These are phyloP conservation scores for Sceliomorpha sp. DNA, from an alignment of 2,888 invertebrate species.

Conservation along the genomic window DNA sequence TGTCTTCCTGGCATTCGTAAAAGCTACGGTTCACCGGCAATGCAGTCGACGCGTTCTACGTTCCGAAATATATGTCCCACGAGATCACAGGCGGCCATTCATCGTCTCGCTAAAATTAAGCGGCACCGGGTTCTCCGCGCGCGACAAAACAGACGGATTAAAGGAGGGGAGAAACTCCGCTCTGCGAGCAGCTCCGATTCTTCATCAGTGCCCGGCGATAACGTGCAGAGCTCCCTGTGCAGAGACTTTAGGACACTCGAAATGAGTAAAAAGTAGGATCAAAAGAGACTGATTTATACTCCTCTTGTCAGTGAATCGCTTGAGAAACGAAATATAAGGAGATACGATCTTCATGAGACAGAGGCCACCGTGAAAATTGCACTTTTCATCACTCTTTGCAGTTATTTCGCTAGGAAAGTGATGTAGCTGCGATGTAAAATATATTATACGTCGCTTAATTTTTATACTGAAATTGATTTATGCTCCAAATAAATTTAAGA, in stretches of 20 bases:
- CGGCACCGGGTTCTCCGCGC: constrained; percentile 58
- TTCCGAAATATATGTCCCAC: constrained; percentile 69
- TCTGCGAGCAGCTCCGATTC: constrained; percentile 16
- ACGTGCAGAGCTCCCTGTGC: constrained; percentile 4
- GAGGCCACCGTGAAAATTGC: too few species aligned
- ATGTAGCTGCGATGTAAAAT: too few species aligned
- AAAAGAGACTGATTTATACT: constrained; percentile 9
- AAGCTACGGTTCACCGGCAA: constrained; percentile 59
- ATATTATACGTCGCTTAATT: too few species aligned
- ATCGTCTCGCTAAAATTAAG: constrained; percentile 74
- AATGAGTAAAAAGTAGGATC: constrained; percentile 19
- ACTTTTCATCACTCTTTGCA: too few species aligned
- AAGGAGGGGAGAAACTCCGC: constrained; percentile 17
- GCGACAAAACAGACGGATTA: constrained; percentile 44
- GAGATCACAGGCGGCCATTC: constrained; percentile 72
- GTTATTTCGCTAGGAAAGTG: too few species aligned
- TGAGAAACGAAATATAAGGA: neutral
- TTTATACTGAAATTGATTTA: too few species aligned
- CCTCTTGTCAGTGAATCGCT: neutral
- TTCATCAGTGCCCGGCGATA: constrained; percentile 6
- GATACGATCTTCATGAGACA: neutral
- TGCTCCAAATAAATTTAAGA: too few species aligned
- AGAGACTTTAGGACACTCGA: constrained; percentile 1
- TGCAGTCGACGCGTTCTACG: constrained; percentile 67
- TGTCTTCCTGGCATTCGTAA: constrained; percentile 19